These are phyloP conservation scores for Aromia moschata DNA, from an alignment of 2,888 invertebrate species.

Conservation along the genomic window DNA sequence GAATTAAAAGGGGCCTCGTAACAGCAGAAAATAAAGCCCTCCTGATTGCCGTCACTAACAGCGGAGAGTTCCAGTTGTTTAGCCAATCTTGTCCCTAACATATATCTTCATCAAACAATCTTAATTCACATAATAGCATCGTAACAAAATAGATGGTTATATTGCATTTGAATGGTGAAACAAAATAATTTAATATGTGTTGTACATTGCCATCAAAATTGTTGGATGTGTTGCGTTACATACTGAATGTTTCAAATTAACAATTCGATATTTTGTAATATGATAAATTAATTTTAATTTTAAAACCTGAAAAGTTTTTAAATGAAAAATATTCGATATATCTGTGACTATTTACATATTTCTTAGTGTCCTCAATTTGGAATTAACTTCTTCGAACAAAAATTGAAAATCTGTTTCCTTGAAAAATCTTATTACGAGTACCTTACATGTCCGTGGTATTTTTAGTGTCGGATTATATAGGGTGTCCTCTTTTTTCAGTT, in stretches of 20 bases:
- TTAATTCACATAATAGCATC: conserved; percentile 27
- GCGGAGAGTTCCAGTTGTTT: conserved; percentile 1
- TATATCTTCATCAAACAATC: conserved; percentile 35
- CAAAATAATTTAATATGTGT: neutral
- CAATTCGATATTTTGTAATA: neutral
- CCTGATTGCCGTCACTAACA: too few species aligned
- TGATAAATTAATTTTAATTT: too few species aligned
- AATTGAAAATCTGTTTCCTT: too few species aligned
- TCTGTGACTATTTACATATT: neutral
- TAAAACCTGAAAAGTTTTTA: too few species aligned
- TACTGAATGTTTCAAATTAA: neutral
- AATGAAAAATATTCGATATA: neutral
- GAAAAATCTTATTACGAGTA: too few species aligned
- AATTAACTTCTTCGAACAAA: too few species aligned
- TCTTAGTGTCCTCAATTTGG: neutral
- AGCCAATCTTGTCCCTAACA: conserved; percentile 29
- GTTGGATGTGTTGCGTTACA: neutral
- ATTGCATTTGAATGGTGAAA: conserved; percentile 23
- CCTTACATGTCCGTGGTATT: too few species aligned
- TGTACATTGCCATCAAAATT: neutral
- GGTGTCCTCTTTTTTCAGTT: too few species aligned
- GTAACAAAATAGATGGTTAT: conserved; percentile 28
- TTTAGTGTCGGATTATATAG: too few species aligned
- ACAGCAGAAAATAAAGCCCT: too few species aligned
- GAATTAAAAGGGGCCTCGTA: too few species aligned